Evolutionary conservation across 2,888 invertebrate species (phyloP).

Genomic region (Eurytoma adleriae): DNA sequence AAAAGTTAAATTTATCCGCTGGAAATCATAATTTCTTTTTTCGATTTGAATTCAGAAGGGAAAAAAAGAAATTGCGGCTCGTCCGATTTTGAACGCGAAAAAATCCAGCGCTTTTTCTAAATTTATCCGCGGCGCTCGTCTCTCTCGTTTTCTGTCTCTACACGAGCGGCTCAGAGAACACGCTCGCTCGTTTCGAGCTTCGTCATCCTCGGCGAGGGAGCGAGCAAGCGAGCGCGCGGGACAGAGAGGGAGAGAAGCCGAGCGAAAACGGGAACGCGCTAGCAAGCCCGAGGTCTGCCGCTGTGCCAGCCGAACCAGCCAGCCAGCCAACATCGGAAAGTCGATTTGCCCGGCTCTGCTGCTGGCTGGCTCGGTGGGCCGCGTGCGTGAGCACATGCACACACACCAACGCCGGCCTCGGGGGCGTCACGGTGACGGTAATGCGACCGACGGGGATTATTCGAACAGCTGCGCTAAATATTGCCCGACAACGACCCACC

Average conservation of each 20-base stretch:
- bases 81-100: neutral
- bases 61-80: neutral
- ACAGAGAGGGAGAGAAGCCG: conserved; percentile 59
- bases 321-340: conserved; percentile 54
- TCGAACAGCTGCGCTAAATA: no score
- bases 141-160: neutral
- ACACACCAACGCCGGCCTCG: neutral
- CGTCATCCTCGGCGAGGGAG: conserved; percentile 33
- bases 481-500: no score
- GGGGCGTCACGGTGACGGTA: conserved; percentile 54
- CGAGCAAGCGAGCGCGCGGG: conserved; percentile 45
- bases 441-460: conserved; percentile 25
- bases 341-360: conserved; percentile 53
- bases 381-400: neutral
- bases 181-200: conserved; percentile 1
- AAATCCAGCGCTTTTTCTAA: conserved; percentile 42
- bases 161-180: neutral
- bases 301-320: conserved; percentile 25
- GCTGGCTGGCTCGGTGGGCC: neutral
- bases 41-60: no score
- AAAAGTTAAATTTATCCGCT: no score
- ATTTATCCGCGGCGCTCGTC: conserved; percentile 41
- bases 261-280: conserved; percentile 63
- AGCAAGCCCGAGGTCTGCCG: conserved; percentile 60
- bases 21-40: neutral